phyloP scores from a whole-genome alignment of 2,888 invertebrate genomes.

The Ischnus inquisitorius region DNA sequence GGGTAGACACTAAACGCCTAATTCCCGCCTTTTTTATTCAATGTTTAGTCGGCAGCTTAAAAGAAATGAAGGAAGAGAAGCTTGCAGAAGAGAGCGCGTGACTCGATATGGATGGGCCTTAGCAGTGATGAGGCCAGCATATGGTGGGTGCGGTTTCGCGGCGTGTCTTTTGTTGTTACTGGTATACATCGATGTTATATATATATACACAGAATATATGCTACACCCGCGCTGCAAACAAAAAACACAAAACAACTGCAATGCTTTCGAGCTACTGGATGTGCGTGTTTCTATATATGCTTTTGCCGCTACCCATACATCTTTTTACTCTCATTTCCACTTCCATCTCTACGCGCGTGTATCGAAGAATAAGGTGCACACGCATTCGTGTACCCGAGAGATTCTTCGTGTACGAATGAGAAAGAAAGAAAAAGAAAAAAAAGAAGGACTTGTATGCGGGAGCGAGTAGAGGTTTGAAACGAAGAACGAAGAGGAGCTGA shows the following conservation, averaged over 20 bases:
- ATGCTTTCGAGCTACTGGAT: conserved; percentile 3
- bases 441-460: conserved; percentile 46
- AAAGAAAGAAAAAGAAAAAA: conserved; percentile 35
- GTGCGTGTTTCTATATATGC: conserved; percentile 1
- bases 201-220: background rate
- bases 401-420: conserved; percentile 45
- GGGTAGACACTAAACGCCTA: background rate
- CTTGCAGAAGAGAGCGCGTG: conserved; percentile 29
- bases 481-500: conserved; percentile 76
- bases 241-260: background rate
- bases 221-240: background rate
- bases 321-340: conserved; percentile 9
- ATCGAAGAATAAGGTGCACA: conserved; percentile 8
- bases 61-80: conserved; percentile 72
- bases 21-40: too few relatives aligned
- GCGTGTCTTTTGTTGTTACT: conserved; percentile 30
- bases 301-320: background rate
- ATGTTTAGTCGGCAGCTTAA: too few relatives aligned
- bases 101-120: conserved; percentile 70
- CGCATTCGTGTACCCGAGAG: conserved; percentile 11
- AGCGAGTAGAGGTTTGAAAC: conserved; percentile 65
- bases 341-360: background rate
- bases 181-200: conserved; percentile 67
- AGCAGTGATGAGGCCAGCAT: conserved; percentile 5
- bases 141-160: conserved; percentile 32